A percentile compares a stretch with the other conserved stretches of the same genome.
Evolutionary conservation across 1,140 invertebrate genomes (phyloP).

Genomic region (Protaetia brevitarsis): DNA sequence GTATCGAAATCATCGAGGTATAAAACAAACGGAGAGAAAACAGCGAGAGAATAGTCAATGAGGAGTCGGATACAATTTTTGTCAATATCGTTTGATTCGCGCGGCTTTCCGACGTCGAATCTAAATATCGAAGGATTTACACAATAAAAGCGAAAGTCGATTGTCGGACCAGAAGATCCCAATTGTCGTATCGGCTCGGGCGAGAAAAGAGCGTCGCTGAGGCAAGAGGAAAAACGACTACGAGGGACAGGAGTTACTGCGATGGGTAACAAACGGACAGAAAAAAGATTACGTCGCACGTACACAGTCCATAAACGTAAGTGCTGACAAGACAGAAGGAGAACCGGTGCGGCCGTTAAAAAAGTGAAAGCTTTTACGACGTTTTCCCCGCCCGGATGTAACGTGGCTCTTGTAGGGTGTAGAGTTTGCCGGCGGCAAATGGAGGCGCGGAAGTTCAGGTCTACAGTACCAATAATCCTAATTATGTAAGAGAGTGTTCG

Average conservation of each 20-base stretch:
- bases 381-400: not conserved
- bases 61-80: not conserved
- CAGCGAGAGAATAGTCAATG: conserved; percentile 9
- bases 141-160: conserved; percentile 13
- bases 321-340: conserved; percentile 33
- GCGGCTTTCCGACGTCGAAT: not conserved
- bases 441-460: conserved; percentile 23
- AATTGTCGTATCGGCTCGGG: not conserved
- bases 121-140: conserved; percentile 14
- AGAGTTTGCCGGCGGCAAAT: conserved; percentile 15
- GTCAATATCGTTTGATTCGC: not conserved
- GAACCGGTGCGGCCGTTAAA: conserved; percentile 27
- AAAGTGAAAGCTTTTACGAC: conserved; percentile 33
- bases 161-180: not conserved
- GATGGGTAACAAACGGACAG: conserved; percentile 12
- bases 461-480: conserved; percentile 35
- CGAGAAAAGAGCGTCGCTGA: not conserved
- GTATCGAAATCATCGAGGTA: not conserved
- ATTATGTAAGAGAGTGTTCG: conserved; percentile 33
- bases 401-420: not conserved
- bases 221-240: too few relatives aligned
- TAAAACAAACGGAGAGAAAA: conserved; percentile 15
- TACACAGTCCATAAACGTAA: conserved; percentile 30
- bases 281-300: conserved; percentile 20
- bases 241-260: not conserved